These are phyloP conservation scores for Andrena camellia DNA, from an alignment of 2,888 invertebrate genomes.

Conservation along the genomic window DNA sequence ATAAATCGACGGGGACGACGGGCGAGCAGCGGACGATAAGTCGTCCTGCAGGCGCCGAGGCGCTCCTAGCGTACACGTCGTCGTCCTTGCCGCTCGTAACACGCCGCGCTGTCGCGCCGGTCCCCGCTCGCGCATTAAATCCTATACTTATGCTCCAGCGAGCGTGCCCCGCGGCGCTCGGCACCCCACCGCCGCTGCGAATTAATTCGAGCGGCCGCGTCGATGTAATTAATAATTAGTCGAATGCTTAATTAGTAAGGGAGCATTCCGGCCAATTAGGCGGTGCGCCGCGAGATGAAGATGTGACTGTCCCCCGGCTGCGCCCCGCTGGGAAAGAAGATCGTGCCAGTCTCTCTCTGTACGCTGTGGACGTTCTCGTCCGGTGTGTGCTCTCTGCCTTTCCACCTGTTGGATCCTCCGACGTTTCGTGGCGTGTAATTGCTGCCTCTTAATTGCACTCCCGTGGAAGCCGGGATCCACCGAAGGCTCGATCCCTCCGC, in stretches of 20 bases:
- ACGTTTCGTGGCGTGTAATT: conserved; percentile 64
- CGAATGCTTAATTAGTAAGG: conserved; percentile 78
- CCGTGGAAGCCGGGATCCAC: conserved; percentile 21
- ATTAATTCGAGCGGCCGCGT: conserved; percentile 77
- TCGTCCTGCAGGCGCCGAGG: conserved; percentile 13
- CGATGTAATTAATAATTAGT: conserved; percentile 81
- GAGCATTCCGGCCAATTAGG: conserved; percentile 77
- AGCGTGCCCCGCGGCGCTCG: conserved; percentile 68
- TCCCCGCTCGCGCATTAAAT: conserved; percentile 69
- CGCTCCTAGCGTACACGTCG: conserved; percentile 36
- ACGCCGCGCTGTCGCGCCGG: conserved; percentile 63
- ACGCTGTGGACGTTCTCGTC: conserved; percentile 1
- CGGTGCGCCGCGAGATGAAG: conserved; percentile 68
- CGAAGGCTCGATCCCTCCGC: neutral
- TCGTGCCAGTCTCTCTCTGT: conserved; percentile 43
- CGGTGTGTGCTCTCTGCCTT: conserved; percentile 27
- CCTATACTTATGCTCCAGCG: conserved; percentile 69
- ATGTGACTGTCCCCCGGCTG: conserved; percentile 65
- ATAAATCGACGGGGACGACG: conserved; percentile 65
- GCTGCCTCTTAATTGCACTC: conserved; percentile 65
- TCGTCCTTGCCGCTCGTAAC: conserved; percentile 51
- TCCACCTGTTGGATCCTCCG: conserved; percentile 24
- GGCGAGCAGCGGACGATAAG: conserved; percentile 21
- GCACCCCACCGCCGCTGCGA: conserved; percentile 64
- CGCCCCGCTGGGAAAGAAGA: conserved; percentile 69